Conservation (phyloP, 2,113 vertebrate species). For the Apistogramma diplotaenia region DNA sequence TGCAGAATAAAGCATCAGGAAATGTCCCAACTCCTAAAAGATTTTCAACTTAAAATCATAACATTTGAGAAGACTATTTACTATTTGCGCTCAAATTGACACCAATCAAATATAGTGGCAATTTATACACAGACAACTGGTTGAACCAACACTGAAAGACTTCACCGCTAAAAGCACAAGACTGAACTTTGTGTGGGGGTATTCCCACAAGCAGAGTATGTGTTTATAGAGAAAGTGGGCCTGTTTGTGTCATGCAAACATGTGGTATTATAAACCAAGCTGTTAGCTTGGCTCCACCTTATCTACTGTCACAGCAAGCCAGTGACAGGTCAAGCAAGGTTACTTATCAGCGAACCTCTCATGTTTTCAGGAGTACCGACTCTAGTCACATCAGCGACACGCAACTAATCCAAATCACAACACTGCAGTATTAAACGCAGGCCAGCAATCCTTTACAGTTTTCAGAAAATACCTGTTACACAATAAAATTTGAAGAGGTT, state of each 20-base stretch:
- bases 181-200: background rate
- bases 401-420: background rate
- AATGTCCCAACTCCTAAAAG: too few species aligned
- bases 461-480: background rate
- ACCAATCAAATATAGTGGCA: background rate
- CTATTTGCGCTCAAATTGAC: too few species aligned
- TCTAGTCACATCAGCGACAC: background rate
- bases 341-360: conserved; percentile 39
- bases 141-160: background rate
- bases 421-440: background rate
- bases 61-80: too few species aligned
- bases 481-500: background rate
- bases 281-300: conserved; percentile 17
- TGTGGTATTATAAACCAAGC: background rate
- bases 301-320: conserved; percentile 14
- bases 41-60: too few species aligned
- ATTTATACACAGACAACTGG: background rate
- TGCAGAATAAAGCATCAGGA: background rate
- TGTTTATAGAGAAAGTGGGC: background rate
- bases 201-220: background rate
- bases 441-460: background rate
- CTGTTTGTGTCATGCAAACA: background rate
- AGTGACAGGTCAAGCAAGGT: conserved; percentile 21
- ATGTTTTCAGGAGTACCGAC: conserved; percentile 30
- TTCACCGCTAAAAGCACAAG: background rate